phyloP scores from a whole-genome alignment of 37 sponge, comb jelly and placozoan species.

The Spongilla lacustris region DNA sequence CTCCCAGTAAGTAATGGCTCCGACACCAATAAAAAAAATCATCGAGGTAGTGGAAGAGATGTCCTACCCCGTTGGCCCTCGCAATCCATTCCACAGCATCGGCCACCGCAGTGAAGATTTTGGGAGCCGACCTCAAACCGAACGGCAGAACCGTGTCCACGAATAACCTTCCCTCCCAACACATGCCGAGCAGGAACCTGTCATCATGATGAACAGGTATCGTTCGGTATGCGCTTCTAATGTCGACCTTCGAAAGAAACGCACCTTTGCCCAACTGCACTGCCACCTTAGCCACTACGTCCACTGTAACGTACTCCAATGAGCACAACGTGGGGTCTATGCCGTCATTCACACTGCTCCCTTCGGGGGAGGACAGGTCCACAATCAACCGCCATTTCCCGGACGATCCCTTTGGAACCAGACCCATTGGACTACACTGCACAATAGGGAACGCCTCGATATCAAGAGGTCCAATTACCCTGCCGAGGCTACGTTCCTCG shows the following conservation, averaged over 20 bases:
- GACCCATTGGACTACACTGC: not conserved
- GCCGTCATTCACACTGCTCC: not conserved
- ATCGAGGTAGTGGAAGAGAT: too few relatives aligned
- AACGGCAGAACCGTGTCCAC: constrained; percentile 10
- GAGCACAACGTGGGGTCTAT: not conserved
- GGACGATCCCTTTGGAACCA: not conserved
- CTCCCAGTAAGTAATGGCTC: too few relatives aligned
- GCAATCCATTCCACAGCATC: too few relatives aligned
- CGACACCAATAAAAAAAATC: too few relatives aligned
- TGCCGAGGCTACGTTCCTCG: not conserved
- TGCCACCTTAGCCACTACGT: not conserved
- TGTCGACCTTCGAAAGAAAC: not conserved
- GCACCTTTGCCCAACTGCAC: not conserved
- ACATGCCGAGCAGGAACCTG: constrained; percentile 1
- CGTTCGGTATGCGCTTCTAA: not conserved
- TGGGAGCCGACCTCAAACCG: constrained; percentile 4
- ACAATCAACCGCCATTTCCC: constrained; percentile 11
- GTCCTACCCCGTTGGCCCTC: too few relatives aligned
- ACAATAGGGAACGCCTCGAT: not conserved
- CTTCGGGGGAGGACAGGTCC: constrained; percentile 16
- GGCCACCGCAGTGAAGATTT: too few relatives aligned
- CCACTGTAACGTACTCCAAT: not conserved
- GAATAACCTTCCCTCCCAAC: not conserved
- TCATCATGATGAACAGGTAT: not conserved
- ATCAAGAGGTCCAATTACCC: constrained; percentile 2